Conservation (phyloP, 2,888 invertebrate genomes). For the Acrobasis repandana region DNA sequence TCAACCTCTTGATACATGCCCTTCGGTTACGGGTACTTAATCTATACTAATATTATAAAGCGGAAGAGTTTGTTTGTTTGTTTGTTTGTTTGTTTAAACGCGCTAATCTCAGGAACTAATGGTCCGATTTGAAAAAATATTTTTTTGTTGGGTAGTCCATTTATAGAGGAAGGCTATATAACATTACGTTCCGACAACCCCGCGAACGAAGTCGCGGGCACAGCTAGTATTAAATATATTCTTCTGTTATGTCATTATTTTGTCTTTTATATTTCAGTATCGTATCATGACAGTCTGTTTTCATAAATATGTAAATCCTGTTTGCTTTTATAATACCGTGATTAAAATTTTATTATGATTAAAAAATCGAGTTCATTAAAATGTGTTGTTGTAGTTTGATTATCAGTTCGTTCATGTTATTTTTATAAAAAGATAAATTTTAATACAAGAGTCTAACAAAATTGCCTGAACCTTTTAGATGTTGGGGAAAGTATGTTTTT, state of each 20-base stretch:
- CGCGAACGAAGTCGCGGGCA: too few species aligned
- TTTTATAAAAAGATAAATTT: neutral
- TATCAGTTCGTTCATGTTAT: neutral
- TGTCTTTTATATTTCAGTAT: neutral
- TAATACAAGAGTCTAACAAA: neutral
- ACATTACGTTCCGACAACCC: too few species aligned
- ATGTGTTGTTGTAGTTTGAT: constrained; percentile 1
- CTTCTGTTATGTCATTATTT: neutral
- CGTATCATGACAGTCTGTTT: constrained; percentile 29
- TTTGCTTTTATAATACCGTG: constrained; percentile 49
- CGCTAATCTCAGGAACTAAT: too few species aligned
- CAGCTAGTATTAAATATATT: neutral
- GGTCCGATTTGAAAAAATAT: too few species aligned
- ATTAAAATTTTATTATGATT: constrained; percentile 41
- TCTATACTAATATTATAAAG: too few species aligned
- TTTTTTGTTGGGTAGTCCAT: too few species aligned
- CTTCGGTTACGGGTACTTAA: too few species aligned
- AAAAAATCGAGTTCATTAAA: constrained; percentile 24
- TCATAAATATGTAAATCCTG: constrained; percentile 53
- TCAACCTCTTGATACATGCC: too few species aligned
- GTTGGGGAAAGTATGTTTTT: neutral
- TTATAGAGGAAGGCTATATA: too few species aligned
- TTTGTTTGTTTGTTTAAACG: too few species aligned
- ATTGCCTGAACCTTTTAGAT: neutral
- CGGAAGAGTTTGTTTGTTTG: too few species aligned